Evolutionary conservation across 1,140 invertebrate genomes (phyloP), one percentile per base, ranked within the genome.

Genomic region (Halyomorpha halys): DNA sequence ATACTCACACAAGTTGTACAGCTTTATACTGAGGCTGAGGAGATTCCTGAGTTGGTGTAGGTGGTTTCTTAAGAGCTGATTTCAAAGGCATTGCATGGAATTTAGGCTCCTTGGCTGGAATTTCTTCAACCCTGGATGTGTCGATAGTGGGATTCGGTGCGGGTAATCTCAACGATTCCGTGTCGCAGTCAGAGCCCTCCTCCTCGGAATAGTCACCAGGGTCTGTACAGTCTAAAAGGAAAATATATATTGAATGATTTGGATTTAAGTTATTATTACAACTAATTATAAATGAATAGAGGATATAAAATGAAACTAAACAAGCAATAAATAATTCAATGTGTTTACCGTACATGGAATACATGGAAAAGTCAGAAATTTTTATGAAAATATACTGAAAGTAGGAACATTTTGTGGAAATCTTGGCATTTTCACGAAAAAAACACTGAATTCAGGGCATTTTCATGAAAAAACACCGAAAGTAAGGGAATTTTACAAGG

Each of bases 31-130:
- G 82, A 65, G 86, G 71, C 49, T 83, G 82, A 71, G 84, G 77
- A 68, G 82, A 83, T 69, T 86, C 85, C 70, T 89, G 87, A n/a
- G 87, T 90, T 47, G 87, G 89, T 60, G 79, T 87, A 65, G 75
- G 83, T 68, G 76, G 79, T 62, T 94, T 94, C 78, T 94, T 94
- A 47, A 94, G 79, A n/a, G 91, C 91, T 23, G 89, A 92, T 73
- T 94, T 94, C 54, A 92, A 80, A 64, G 91, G 91, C 77, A 91
- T 83, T 64, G 90, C 90, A 78, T 92, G 87, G 73, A 90, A 70
- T 62, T 86, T 84, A 18, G 88, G 89, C 77, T 91, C 90, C 75
- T 91, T 91, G 62, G 91, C 90, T 63, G 89, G 90, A 65, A 94
- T 91, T 76, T 93, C 89, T 74, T 94, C 90, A 44, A 92, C 84